Percentiles rank a stretch among this genome's conserved stretches.
phyloP scores from a whole-genome alignment of 2,797 vertebrate genomes.

The Tympanoctomys barrerae region DNA sequence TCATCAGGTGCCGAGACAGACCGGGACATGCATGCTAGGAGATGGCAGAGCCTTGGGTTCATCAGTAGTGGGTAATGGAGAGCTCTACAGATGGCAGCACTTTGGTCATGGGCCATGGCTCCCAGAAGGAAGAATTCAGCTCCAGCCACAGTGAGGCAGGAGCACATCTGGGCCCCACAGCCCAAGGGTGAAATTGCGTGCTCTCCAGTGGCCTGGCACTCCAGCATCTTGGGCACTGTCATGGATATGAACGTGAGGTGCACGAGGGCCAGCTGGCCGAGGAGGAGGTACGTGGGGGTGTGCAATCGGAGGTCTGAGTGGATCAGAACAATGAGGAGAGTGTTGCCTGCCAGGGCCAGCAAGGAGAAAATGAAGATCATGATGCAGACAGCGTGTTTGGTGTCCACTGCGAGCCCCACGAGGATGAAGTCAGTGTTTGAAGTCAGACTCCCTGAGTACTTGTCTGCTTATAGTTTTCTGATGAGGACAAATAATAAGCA shows the following conservation, averaged over 20 bases:
- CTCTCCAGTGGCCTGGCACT: background rate
- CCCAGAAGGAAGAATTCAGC: background rate
- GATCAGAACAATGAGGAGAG: background rate
- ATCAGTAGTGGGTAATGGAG: background rate
- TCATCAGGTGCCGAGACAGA: background rate
- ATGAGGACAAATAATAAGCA: background rate
- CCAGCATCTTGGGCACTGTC: slow-evolving; percentile 36
- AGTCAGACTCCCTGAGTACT: background rate
- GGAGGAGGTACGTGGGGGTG: background rate
- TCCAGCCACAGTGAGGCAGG: background rate
- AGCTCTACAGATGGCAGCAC: background rate
- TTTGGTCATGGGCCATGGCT: background rate
- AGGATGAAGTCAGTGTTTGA: background rate
- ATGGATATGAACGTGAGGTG: slow-evolving; percentile 40
- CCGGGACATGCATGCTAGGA: background rate
- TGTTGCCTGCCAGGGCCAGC: background rate
- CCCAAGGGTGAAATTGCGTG: background rate
- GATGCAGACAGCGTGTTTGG: background rate
- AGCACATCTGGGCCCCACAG: slow-evolving; percentile 43
- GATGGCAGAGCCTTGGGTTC: background rate
- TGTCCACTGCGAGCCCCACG: background rate
- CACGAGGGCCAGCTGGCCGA: background rate
- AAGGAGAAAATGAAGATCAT: background rate
- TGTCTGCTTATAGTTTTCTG: background rate
- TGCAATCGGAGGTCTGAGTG: background rate